Base-by-base conservation (phyloP, 1,140 invertebrate species). In the Triops cancriformis region DNA sequence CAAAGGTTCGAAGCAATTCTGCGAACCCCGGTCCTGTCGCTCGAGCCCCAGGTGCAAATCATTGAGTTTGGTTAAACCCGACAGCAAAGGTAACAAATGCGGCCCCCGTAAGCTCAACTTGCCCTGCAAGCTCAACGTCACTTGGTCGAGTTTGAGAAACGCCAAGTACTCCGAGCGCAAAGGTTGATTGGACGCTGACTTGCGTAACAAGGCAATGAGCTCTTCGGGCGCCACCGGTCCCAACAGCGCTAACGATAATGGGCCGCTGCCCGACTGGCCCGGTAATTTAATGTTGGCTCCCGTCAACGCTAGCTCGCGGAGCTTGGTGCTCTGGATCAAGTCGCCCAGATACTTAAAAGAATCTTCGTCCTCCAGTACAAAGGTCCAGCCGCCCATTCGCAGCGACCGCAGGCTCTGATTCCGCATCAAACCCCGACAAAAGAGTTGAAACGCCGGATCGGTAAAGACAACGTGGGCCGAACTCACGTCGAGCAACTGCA, bases 361-460 rank as follows among this genome's bases (percentile, higher is more conserved):
- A n/a, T 73, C 77, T 78, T 78, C 77, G 26, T 78, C 87, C 84
- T 89, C 87, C 79, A 89, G 85, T 77, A 87, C 83, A 76, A 88
- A 86, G 26, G 86, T 88, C 88, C 88, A 88, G 45, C 87, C 87
- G 78, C 88, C 87, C 41, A 88, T 81, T 76, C 85, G 87, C 23
- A 89, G 83, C 5, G 88, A 82, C 23, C 87, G 82, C 0, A 88
- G 83, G 9, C 85, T 87, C 1, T 81, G 82, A 80, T 88, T 88
- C 75, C 86, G 86, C 9, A 85, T 84, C 6, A 89, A 82, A 18
- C 87, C 85, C 79, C 87, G 85, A 72, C 86, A 86, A 0, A 87
- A 83, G 26, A 88, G 83, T 76, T 87, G 85, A 6, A 87, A 85
- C n/a, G 87, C 83, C 73, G 86, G 79, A 81, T 88, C 87, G 12